Base-by-base conservation (phyloP, 1,140 invertebrate species). In the Aphelinus atriplicis region DNA sequence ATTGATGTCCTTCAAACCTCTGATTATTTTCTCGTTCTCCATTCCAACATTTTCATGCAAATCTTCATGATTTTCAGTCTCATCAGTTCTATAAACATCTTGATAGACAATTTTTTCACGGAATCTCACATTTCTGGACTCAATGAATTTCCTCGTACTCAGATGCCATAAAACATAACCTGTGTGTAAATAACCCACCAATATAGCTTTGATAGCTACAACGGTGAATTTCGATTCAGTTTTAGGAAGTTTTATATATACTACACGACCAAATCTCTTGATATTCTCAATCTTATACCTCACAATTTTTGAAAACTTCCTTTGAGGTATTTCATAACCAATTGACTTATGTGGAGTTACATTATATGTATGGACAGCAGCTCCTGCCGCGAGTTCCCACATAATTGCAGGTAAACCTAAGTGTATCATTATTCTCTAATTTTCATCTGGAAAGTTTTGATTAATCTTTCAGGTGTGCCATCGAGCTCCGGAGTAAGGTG, bases 331-430 rank as follows among this genome's bases (percentile, higher is more conserved):
- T 55, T 76, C 60, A 65, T 67, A 79, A n/a, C 70, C 62, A 51
- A 75, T 79, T 0, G 75, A 61, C 65, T 78, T 80, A 43, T 80
- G 76, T 5, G 79, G 78, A n/a, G 77, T 77, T 45, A 78, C 65
- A 70, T 87, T 87, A 56, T 82, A 80, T 5, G 81, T 67, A 73
- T 86, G 81, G 7, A 78, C 80, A 0, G 84, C 84, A 63, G 74
- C 80, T 48, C 76, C 60, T 3, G 80, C 76, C 50, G 85, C 83
- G 65, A 86, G 78, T 64, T 80, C 80, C 86, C 85, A 89, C 79
- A 84, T 84, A 3, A 60, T 75, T 46, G 58, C 62, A 42, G 76
- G 76, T 60, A 88, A 64, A 5, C 81, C 76, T 51, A 80, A 80
- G 43, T 88, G 81, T 43, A 77, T 55, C 58, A 88, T 66, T 84